Conservation (phyloP, 2,113 vertebrate species). For the Lampris incognitus region DNA sequence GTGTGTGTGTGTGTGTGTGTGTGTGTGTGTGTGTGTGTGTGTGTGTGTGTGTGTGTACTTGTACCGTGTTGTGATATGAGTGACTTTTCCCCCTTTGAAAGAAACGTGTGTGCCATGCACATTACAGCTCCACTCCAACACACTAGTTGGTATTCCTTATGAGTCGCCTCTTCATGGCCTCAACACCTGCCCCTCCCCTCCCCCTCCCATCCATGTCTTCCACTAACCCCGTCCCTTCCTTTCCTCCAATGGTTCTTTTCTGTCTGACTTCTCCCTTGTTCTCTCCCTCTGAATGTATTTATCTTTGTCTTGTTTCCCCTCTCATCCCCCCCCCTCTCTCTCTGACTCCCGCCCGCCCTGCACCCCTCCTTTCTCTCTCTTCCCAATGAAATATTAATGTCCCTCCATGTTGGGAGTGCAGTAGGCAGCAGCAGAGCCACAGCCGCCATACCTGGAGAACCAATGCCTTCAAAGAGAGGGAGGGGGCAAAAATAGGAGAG, state of each 20-base stretch:
- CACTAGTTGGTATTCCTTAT: slow-evolving; percentile 57
- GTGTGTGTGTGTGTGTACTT: neutral
- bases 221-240: neutral
- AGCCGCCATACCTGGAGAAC: slow-evolving; percentile 29
- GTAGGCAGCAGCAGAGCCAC: slow-evolving; percentile 57
- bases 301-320: neutral
- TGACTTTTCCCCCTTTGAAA: neutral
- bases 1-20: neutral
- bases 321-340: slow-evolving; percentile 10
- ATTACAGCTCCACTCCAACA: slow-evolving; percentile 22
- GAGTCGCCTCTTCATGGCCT: slow-evolving; percentile 16
- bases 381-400: slow-evolving; percentile 74
- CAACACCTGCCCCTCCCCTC: neutral
- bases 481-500: slow-evolving; percentile 3
- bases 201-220: neutral
- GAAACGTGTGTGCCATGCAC: slow-evolving; percentile 14
- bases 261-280: slow-evolving; percentile 15
- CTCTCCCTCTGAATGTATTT: neutral
- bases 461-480: slow-evolving; percentile 63
- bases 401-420: slow-evolving; percentile 53
- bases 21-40: neutral
- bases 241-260: slow-evolving; percentile 18
- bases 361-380: neutral
- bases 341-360: slow-evolving; percentile 4
- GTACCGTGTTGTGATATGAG: neutral